These are phyloP conservation scores for Eurytoma adleriae DNA, from an alignment of 2,888 invertebrate species.

Conservation along the genomic window DNA sequence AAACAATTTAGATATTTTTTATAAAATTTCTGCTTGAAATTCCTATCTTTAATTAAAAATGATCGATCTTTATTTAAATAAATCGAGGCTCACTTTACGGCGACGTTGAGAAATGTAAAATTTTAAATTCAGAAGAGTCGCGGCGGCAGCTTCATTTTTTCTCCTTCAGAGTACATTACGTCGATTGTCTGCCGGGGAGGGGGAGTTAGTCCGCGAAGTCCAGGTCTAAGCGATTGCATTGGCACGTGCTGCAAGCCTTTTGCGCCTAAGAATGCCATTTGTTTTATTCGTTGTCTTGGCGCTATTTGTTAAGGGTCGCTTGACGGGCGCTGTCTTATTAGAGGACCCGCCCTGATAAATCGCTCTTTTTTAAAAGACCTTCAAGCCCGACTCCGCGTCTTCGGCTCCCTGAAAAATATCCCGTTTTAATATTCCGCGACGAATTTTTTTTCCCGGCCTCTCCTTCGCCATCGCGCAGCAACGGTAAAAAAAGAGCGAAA, in stretches of 20 bases:
- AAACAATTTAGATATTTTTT: no score
- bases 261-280: conserved; percentile 67
- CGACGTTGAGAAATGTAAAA: neutral
- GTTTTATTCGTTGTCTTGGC: conserved; percentile 65
- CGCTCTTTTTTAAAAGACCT: conserved; percentile 43
- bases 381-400: neutral
- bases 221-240: conserved; percentile 68
- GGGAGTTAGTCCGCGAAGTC: conserved; percentile 26
- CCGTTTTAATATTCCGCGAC: conserved; percentile 29
- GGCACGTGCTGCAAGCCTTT: conserved; percentile 68
- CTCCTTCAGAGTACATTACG: conserved; percentile 32
- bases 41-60: no score
- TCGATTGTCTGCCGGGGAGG: conserved; percentile 38
- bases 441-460: neutral
- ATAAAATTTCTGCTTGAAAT: no score
- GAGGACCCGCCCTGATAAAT: conserved; percentile 56
- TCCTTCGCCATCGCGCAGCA: neutral
- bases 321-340: conserved; percentile 58
- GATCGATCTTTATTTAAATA: no score
- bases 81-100: no score
- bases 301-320: conserved; percentile 63
- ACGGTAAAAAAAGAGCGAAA: neutral
- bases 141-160: conserved; percentile 36
- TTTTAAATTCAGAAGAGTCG: neutral
- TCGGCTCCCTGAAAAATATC: conserved; percentile 32